Percentiles rank a stretch among this genome's conserved stretches.
Evolutionary conservation across 2,888 invertebrate genomes (phyloP).

Genomic region (Spilosoma lubricipeda): DNA sequence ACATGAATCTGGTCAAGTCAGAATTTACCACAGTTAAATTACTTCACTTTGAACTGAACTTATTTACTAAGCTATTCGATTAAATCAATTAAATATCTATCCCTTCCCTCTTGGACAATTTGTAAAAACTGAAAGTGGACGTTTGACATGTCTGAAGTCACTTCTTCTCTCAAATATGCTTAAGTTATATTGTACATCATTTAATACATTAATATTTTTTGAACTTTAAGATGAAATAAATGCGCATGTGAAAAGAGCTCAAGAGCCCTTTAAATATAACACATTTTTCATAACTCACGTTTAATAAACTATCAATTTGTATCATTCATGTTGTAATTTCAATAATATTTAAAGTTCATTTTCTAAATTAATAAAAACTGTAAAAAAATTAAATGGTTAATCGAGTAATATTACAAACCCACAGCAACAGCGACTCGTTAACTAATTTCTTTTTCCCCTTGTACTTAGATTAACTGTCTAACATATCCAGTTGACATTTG

Average conservation of each 20-base stretch:
- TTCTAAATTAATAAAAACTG: neutral
- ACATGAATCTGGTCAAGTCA: neutral
- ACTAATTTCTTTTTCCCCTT: neutral
- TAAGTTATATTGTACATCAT: too few relatives aligned
- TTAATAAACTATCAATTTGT: neutral
- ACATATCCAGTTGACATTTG: too few relatives aligned
- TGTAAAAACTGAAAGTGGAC: too few relatives aligned
- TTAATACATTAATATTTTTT: too few relatives aligned
- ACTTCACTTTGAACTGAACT: neutral
- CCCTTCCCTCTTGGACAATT: neutral
- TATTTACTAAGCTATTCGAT: neutral
- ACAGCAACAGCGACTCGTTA: neutral
- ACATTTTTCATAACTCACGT: neutral
- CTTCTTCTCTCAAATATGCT: too few relatives aligned
- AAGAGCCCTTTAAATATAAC: too few relatives aligned
- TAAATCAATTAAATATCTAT: constrained; percentile 7
- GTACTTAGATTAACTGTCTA: neutral
- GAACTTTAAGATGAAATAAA: neutral
- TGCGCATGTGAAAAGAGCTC: neutral
- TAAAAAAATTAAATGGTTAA: neutral
- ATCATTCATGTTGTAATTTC: neutral
- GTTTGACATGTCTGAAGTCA: too few relatives aligned
- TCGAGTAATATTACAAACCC: neutral
- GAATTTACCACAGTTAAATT: constrained; percentile 11
- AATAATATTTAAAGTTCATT: neutral